A percentile compares a stretch with the other conserved stretches of the same genome.
Conservation (phyloP, 2,797 vertebrate genomes). For the Delichon dasypus region DNA sequence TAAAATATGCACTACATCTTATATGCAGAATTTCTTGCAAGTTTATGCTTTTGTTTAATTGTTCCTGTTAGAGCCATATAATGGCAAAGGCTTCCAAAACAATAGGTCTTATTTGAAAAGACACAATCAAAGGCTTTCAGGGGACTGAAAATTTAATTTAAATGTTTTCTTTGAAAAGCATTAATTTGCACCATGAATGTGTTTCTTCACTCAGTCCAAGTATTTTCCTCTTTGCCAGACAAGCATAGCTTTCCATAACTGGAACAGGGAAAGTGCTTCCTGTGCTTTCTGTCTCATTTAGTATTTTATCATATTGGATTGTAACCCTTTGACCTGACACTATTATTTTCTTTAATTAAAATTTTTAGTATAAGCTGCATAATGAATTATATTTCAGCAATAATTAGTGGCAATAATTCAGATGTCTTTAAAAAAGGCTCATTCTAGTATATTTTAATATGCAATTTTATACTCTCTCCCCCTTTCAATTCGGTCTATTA, state of each 20-base stretch:
- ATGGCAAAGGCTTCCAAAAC: background rate
- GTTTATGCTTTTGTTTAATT: background rate
- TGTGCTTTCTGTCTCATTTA: background rate
- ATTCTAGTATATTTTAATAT: background rate
- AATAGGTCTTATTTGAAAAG: background rate
- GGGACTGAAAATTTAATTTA: background rate
- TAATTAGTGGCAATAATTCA: background rate
- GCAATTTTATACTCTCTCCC: background rate
- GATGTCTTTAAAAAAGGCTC: background rate
- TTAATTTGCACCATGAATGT: background rate
- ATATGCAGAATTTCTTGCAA: background rate
- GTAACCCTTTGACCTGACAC: background rate
- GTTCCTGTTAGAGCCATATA: background rate
- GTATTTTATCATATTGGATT: background rate
- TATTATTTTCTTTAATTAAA: background rate
- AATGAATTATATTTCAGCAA: background rate
- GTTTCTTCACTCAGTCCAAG: background rate
- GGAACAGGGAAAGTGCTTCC: background rate
- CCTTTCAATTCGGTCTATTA: background rate
- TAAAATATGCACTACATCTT: background rate
- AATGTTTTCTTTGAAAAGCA: conserved; percentile 12
- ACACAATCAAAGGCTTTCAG: background rate
- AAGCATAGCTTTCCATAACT: background rate
- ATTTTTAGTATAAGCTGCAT: background rate
- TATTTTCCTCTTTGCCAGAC: background rate